Evolutionary conservation across 1,140 invertebrate genomes (phyloP).

Genomic region (Andrena cerasifolii): DNA sequence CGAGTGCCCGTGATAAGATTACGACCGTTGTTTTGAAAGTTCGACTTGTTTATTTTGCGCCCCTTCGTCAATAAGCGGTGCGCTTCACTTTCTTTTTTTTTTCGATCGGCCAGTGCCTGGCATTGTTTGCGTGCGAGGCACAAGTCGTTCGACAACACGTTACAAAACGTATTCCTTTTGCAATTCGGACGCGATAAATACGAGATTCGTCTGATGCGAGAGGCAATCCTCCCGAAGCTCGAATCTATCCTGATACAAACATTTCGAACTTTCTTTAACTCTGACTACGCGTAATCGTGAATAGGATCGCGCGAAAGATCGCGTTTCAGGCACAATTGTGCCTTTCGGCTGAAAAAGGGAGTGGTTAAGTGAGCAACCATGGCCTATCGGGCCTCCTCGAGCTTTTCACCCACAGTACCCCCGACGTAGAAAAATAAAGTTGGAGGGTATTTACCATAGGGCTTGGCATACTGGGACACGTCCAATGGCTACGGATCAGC

Average conservation of each 20-base stretch:
- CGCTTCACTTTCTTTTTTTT: slow-evolving; percentile 12
- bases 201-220: too few species aligned
- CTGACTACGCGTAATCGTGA: not conserved
- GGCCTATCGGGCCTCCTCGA: not conserved
- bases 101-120: not conserved
- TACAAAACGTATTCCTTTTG: not conserved
- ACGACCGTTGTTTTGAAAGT: slow-evolving; percentile 57
- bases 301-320: not conserved
- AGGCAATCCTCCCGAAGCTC: too few species aligned
- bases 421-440: slow-evolving; percentile 4
- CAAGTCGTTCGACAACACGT: not conserved
- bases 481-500: slow-evolving; percentile 43
- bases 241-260: too few species aligned
- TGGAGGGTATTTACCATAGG: slow-evolving; percentile 28
- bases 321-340: not conserved
- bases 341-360: not conserved
- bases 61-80: slow-evolving; percentile 23
- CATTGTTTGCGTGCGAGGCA: not conserved
- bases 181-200: not conserved
- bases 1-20: slow-evolving; percentile 62
- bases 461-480: slow-evolving; percentile 46
- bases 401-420: not conserved
- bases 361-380: not conserved
- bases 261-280: not conserved
- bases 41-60: slow-evolving; percentile 59